Base-by-base conservation (phyloP, 2,113 vertebrate species). In the Prionailurus viverrinus region DNA sequence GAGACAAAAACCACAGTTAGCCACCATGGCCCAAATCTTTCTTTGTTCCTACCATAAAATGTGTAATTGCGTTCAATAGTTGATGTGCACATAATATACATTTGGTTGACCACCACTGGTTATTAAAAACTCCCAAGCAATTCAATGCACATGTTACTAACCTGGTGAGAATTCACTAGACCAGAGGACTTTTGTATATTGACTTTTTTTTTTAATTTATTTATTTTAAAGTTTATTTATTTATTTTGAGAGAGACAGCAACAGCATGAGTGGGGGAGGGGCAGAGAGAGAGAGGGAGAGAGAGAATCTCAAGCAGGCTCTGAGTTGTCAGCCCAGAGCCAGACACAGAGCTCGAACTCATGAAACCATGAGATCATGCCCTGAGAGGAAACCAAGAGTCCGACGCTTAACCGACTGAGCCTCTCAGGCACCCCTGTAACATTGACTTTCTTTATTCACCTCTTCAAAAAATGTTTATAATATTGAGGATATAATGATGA, bases 61-160 rank as follows among this genome's bases (percentile, higher is more conserved):
- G 33, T 41, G 21, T 25, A 73, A n/a, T 36, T 73, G 1, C n/a
- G 41, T 61, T 90, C 74, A 68, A 6, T 23, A 41, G 10, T 65
- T 45, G 25, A 48, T 68, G 74, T n/a, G 58, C 58, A 84, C 31
- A 27, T 16, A 36, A 80, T 48, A 33, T 29, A 80, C 88, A 69
- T 53, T 91, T 66, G 61, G 53, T 33, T 83, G 69, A 66, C 53
- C 53, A 65, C 5, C 48, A 55, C 73, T 8, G 23, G 27, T 33
- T 81, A 82, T 69, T 51, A 85, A 76, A 73, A 83, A 53, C 23
- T 53, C 36, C 39, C 53, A 41, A 93, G 45, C 41, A 80, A 69
- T 31, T 45, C 82, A 90, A 88, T 25, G 27, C n/a, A 55, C 18
- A 87, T 95, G 94, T 86, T 78, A 87, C 19, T 80, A 93, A 92